Conservation (phyloP, 1,140 invertebrate species). For the Anthonomus grandis region DNA sequence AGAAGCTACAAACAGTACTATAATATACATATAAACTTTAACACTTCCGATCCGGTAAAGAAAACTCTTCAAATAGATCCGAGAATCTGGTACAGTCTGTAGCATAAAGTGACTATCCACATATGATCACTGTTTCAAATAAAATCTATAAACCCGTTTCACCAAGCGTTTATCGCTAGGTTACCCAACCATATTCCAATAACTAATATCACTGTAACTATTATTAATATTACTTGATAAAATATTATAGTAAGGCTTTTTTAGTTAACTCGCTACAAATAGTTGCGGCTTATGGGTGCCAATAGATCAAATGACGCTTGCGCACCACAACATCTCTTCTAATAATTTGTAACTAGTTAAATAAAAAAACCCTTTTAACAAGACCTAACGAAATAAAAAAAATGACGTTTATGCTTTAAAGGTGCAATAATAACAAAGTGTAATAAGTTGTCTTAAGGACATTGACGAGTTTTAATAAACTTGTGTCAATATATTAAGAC, state of each 20-base stretch:
- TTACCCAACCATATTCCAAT: conserved; percentile 25
- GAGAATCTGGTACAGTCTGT: conserved; percentile 22
- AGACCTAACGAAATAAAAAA: conserved; percentile 21
- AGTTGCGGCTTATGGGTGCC: not conserved
- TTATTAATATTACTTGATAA: conserved; percentile 14
- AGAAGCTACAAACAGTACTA: conserved; percentile 41
- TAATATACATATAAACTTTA: conserved; percentile 5
- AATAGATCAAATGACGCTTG: no score
- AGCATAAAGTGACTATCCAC: conserved; percentile 19
- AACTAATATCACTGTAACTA: conserved; percentile 31
- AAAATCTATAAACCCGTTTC: conserved; percentile 36
- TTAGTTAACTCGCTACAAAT: conserved; percentile 6
- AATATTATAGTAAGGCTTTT: conserved; percentile 22
- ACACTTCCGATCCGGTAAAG: not conserved
- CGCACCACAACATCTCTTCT: no score
- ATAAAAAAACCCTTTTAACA: conserved; percentile 8
- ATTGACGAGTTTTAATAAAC: no score
- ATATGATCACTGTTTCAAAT: conserved; percentile 29
- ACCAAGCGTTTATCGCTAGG: conserved; percentile 26
- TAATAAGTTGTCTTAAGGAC: no score
- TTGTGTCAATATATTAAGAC: no score
- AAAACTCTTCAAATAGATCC: not conserved
- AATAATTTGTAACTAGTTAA: no score
- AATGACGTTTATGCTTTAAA: conserved; percentile 16
- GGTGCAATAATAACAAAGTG: conserved; percentile 29